These are phyloP conservation scores for Mus musculus DNA, from an alignment of 2,113 vertebrate species.

Conservation along the genomic window GRCm39 chr7:134433501-134434000, in stretches of 20 bases:
- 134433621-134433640: background rate
- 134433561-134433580: background rate
- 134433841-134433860: too few relatives aligned
- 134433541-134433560: background rate
- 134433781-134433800: background rate
- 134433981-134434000: background rate
- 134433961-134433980: background rate
- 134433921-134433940: background rate
- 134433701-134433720: background rate
- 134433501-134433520: background rate
- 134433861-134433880: too few relatives aligned
- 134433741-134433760: background rate
- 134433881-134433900: background rate
- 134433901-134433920: background rate
- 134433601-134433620: background rate
- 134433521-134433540: background rate
- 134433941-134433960: background rate
- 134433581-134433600: background rate
- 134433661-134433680: background rate
- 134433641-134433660: background rate
- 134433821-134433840: too few relatives aligned
- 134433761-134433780: background rate
- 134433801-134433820: background rate
- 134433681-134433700: background rate
- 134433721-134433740: background rate